Evolutionary conservation across 2,797 vertebrate genomes (phyloP).

Genomic region (Enteromius radiatus): DNA sequence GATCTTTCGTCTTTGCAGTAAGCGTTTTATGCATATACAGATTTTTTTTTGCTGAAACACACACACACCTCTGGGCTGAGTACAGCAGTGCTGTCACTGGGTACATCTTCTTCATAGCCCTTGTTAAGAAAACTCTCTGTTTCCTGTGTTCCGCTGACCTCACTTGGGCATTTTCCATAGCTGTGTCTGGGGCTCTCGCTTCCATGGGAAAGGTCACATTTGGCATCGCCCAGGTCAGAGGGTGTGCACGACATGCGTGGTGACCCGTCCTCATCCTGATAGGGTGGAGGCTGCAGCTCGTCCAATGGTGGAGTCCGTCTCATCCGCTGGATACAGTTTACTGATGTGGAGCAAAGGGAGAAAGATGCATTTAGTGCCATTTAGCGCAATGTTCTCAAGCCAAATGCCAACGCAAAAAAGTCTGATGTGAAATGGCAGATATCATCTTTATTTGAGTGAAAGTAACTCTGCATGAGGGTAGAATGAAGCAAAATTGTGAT

Average conservation of each 20-base stretch:
- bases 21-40: not conserved
- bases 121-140: conserved; percentile 93
- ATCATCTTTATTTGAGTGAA: not conserved
- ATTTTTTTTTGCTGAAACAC: conserved; percentile 20
- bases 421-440: not conserved
- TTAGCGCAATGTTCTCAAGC: not conserved
- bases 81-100: conserved; percentile 94
- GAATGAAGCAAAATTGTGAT: not conserved
- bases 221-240: conserved; percentile 90
- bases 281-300: conserved; percentile 94
- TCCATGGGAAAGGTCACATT: conserved; percentile 89
- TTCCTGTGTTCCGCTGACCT: conserved; percentile 87
- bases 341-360: conserved; percentile 70
- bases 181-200: conserved; percentile 92
- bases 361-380: conserved; percentile 8
- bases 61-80: conserved; percentile 90
- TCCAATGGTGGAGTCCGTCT: conserved; percentile 93
- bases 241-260: conserved; percentile 92
- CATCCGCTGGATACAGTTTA: conserved; percentile 97
- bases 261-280: conserved; percentile 95
- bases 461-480: not conserved
- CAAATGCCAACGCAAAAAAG: not conserved
- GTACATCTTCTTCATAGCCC: conserved; percentile 94
- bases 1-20: not conserved
- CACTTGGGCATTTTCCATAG: conserved; percentile 90